A percentile compares a stretch with the other conserved stretches of the same genome.
phyloP scores from a whole-genome alignment of 2,888 invertebrate genomes.

The Ophraella communa region DNA sequence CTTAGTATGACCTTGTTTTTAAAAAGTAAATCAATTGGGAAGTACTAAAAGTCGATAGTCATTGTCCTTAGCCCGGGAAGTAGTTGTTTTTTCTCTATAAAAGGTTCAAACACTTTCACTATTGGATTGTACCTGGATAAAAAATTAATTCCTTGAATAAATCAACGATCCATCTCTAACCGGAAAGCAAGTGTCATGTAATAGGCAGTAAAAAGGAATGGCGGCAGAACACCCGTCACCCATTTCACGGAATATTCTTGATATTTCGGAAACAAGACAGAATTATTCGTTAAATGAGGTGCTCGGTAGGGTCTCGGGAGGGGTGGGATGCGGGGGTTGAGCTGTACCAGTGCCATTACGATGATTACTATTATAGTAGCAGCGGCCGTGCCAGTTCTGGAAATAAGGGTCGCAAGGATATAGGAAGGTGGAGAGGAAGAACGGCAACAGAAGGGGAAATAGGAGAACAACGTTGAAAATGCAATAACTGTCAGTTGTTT shows the following conservation, averaged over 20 bases:
- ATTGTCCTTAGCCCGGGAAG: too few relatives aligned
- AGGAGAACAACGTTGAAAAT: slow-evolving; percentile 52
- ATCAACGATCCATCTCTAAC: not conserved
- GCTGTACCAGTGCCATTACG: slow-evolving; percentile 46
- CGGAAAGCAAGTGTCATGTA: slow-evolving; percentile 16
- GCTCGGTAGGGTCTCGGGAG: slow-evolving; percentile 8
- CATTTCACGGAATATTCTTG: slow-evolving; percentile 26
- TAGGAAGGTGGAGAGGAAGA: slow-evolving; percentile 39
- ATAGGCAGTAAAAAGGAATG: slow-evolving; percentile 16
- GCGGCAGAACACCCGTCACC: slow-evolving; percentile 17
- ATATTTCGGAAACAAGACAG: slow-evolving; percentile 38
- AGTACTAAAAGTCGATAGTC: too few relatives aligned
- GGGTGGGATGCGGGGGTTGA: slow-evolving; percentile 20
- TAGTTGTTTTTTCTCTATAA: too few relatives aligned
- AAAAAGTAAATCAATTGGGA: too few relatives aligned
- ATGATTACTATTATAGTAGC: slow-evolving; percentile 49
- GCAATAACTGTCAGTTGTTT: slow-evolving; percentile 60
- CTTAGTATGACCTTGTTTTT: too few relatives aligned
- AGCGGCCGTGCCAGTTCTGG: slow-evolving; percentile 35
- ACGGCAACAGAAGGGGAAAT: slow-evolving; percentile 24
- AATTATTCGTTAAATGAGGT: slow-evolving; percentile 39
- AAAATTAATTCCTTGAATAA: not conserved
- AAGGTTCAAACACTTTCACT: too few relatives aligned
- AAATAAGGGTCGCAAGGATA: slow-evolving; percentile 34
- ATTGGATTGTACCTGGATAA: too few relatives aligned